Evolutionary conservation across 2,113 vertebrate genomes (phyloP).

Genomic region (Poeciliopsis turrubarensis): DNA sequence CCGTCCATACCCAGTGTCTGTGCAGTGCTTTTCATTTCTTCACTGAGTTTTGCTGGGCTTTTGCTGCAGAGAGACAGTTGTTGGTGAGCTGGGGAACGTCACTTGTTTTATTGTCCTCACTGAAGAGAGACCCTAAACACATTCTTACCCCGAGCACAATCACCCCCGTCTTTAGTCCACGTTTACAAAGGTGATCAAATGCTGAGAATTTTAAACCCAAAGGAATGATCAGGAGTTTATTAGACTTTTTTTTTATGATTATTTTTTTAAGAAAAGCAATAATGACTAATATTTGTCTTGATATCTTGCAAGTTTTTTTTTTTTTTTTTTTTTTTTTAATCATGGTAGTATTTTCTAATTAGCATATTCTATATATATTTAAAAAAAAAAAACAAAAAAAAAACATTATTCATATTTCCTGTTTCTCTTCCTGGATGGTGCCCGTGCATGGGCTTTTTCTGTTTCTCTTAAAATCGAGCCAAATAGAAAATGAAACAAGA

Average conservation of each 20-base stretch:
- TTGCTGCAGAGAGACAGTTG: slow-evolving; percentile 76
- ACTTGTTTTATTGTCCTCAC: slow-evolving; percentile 79
- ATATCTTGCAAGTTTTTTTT: background rate
- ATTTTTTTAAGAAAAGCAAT: slow-evolving; percentile 19
- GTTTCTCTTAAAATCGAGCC: slow-evolving; percentile 25
- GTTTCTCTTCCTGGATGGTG: slow-evolving; percentile 22
- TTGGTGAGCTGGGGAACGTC: slow-evolving; percentile 75
- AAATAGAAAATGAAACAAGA: background rate
- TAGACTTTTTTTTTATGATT: slow-evolving; percentile 23
- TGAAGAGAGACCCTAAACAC: slow-evolving; percentile 77
- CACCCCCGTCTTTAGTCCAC: slow-evolving; percentile 61
- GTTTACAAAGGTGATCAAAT: slow-evolving; percentile 58
- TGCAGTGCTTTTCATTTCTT: slow-evolving; percentile 31
- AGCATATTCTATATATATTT: too few relatives aligned
- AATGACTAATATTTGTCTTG: slow-evolving; percentile 22
- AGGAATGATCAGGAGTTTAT: slow-evolving; percentile 52
- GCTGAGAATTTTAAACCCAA: slow-evolving; percentile 48
- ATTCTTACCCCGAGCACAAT: slow-evolving; percentile 71
- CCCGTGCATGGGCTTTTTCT: slow-evolving; percentile 23
- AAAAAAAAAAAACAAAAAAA: too few relatives aligned
- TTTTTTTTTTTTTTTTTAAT: too few relatives aligned
- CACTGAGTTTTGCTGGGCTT: slow-evolving; percentile 47
- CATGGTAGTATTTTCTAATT: too few relatives aligned
- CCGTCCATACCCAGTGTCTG: background rate
- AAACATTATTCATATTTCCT: slow-evolving; percentile 13